These are phyloP conservation scores for Solea solea DNA, from an alignment of 2,113 vertebrate species.

Conservation along the genomic window DNA sequence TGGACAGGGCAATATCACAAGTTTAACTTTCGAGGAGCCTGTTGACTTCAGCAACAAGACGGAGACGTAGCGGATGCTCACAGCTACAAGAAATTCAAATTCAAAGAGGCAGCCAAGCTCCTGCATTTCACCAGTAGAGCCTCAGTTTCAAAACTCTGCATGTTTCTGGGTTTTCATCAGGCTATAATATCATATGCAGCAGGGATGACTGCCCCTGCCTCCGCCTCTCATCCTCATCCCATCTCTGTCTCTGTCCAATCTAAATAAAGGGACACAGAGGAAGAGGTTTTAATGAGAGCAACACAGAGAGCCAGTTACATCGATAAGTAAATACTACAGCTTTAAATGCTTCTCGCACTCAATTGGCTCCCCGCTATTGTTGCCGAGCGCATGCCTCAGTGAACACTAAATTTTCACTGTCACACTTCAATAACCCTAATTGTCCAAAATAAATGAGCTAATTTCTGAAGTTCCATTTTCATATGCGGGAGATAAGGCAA, in stretches of 20 bases:
- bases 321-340: constrained; percentile 97
- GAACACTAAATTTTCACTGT: constrained; percentile 95
- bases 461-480: constrained; percentile 98
- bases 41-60: constrained; percentile 33
- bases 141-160: constrained; percentile 37
- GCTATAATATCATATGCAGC: constrained; percentile 65
- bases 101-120: constrained; percentile 36
- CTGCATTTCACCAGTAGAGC: constrained; percentile 41
- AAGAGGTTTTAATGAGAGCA: constrained; percentile 90
- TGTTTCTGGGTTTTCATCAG: constrained; percentile 48
- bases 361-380: constrained; percentile 86
- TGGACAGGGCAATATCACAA: constrained; percentile 22
- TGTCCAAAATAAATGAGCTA: constrained; percentile 99
- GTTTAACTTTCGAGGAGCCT: constrained; percentile 30
- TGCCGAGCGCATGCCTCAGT: constrained; percentile 86
- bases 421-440: constrained; percentile 99
- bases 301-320: constrained; percentile 90
- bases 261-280: constrained; percentile 73
- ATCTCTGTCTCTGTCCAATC: constrained; percentile 24
- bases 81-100: constrained; percentile 46
- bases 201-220: constrained; percentile 64
- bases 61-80: constrained; percentile 16
- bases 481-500: constrained; percentile 92
- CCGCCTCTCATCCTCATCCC: constrained; percentile 24
- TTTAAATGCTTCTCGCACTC: constrained; percentile 91